Evolutionary conservation across 2,888 invertebrate species (phyloP).

Genomic region (Caenorhabditis uteleia): DNA sequence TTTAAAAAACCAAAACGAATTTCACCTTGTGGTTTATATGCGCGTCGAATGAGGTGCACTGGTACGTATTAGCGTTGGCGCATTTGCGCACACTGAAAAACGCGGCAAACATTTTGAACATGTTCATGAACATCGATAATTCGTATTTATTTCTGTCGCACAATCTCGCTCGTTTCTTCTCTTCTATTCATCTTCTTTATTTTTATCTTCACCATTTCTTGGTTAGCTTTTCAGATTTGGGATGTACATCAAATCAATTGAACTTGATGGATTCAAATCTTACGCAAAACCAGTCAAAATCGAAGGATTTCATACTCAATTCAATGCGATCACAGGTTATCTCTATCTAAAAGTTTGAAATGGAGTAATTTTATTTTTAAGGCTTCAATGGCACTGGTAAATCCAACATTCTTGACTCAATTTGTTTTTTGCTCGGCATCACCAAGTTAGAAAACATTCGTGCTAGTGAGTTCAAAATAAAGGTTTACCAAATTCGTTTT

Average conservation of each 20-base stretch:
- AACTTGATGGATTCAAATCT: conserved; percentile 96
- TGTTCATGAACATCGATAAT: too few species aligned
- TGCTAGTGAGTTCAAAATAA: conserved; percentile 34
- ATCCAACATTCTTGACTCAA: conserved; percentile 83
- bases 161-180: too few species aligned
- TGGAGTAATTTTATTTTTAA: too few species aligned
- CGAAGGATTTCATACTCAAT: conserved; percentile 87
- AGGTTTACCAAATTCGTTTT: background rate
- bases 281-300: conserved; percentile 92
- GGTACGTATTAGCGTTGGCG: too few species aligned
- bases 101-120: background rate
- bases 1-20: too few species aligned
- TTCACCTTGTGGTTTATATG: too few species aligned
- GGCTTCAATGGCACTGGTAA: conserved; percentile 62
- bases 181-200: too few species aligned
- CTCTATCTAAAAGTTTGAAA: too few species aligned
- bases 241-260: conserved; percentile 90
- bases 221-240: background rate
- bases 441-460: conserved; percentile 78
- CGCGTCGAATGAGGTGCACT: too few species aligned
- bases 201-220: background rate
- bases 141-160: too few species aligned
- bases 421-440: conserved; percentile 96
- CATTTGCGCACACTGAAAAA: background rate
- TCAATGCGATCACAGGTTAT: conserved; percentile 90